Percentiles rank a stretch among this genome's conserved stretches.
These are phyloP conservation scores for Vanacampus margaritifer DNA, from an alignment of 2,113 vertebrate genomes.

Conservation along the genomic window DNA sequence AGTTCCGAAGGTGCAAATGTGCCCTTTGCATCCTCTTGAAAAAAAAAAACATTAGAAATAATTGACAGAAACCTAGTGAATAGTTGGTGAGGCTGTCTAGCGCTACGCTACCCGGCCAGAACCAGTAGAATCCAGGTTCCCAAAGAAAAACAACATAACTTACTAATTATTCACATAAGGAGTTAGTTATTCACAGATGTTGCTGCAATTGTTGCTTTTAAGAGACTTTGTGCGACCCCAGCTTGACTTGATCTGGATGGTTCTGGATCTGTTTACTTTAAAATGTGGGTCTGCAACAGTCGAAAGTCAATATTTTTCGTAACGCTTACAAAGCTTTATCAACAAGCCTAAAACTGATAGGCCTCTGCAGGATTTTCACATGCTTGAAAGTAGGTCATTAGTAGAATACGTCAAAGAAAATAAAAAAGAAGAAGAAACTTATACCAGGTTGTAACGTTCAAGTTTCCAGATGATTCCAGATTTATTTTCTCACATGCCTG, in stretches of 20 bases:
- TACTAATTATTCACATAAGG: constrained; percentile 10
- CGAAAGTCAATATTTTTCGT: constrained; percentile 7
- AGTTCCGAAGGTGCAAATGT: neutral
- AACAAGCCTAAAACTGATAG: neutral
- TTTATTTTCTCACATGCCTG: neutral
- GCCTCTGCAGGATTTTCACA: neutral
- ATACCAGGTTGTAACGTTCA: neutral
- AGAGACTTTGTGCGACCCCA: neutral
- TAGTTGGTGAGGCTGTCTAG: constrained; percentile 24
- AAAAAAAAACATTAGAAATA: constrained; percentile 27
- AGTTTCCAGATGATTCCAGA: neutral
- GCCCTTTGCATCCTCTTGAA: neutral
- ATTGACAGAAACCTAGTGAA: constrained; percentile 45
- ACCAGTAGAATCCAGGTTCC: constrained; percentile 27
- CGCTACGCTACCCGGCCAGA: constrained; percentile 18
- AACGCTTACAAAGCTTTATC: neutral
- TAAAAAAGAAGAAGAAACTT: neutral
- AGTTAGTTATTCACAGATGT: neutral
- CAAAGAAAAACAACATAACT: constrained; percentile 9
- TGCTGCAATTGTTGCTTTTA: neutral
- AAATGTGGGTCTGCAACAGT: constrained; percentile 26
- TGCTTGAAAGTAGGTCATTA: constrained; percentile 1
- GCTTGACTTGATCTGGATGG: constrained; percentile 34
- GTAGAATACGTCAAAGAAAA: neutral
- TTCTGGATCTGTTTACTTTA: constrained; percentile 34